Percentiles rank a stretch among this genome's conserved stretches.
Evolutionary conservation across 2,888 invertebrate genomes (phyloP).

Genomic region (Antitype chi): DNA sequence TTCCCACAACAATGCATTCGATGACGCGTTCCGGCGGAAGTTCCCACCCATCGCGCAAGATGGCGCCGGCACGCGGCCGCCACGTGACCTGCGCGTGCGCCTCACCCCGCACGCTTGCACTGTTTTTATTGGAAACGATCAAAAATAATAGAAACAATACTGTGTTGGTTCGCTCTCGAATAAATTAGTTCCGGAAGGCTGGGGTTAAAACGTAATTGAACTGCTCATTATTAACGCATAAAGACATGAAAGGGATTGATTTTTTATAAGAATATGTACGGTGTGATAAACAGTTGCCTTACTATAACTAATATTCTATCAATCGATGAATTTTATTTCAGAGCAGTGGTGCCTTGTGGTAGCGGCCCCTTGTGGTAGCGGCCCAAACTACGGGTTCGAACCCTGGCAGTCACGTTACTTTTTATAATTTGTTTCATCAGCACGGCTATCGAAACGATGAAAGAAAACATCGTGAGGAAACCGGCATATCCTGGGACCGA

Average conservation of each 20-base stretch:
- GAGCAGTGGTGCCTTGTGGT: no score
- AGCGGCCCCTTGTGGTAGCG: no score
- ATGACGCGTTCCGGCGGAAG: constrained; percentile 83
- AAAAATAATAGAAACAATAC: constrained; percentile 86
- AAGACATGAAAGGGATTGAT: constrained; percentile 50
- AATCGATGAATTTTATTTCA: not conserved
- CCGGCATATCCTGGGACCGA: no score
- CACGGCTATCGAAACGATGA: no score
- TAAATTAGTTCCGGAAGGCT: constrained; percentile 85
- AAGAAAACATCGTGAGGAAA: no score
- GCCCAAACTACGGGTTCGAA: no score
- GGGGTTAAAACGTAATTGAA: constrained; percentile 89
- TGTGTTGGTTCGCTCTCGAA: constrained; percentile 84
- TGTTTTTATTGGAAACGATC: constrained; percentile 88
- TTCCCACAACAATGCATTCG: constrained; percentile 81
- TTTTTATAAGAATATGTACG: constrained; percentile 9
- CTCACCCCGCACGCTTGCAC: constrained; percentile 80
- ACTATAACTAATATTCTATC: no score
- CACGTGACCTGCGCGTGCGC: constrained; percentile 78
- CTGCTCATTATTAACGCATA: constrained; percentile 85
- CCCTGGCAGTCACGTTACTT: no score
- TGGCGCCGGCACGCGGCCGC: constrained; percentile 81
- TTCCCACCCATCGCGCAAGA: constrained; percentile 88
- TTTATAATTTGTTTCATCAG: no score
- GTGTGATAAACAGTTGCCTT: no score